Evolutionary conservation across 2,113 vertebrate species (phyloP), one percentile per base, ranked within the genome.

Genomic region (Myotis lucifugus): DNA sequence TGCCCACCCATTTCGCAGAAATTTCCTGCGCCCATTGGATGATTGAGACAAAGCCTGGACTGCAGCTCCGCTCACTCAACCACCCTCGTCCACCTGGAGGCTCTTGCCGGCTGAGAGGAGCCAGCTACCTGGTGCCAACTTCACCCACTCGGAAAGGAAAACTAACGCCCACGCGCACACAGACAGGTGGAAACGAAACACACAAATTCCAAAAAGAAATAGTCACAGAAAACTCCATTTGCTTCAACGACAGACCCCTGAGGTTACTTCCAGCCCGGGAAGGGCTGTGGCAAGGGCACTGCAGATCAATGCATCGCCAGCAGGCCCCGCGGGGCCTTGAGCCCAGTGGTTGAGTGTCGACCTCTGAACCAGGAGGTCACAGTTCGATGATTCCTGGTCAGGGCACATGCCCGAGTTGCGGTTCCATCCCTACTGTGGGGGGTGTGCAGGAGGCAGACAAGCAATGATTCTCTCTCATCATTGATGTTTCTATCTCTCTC

Each of bases 11-110:
- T 99, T 99, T 99, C 97, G 52, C 98, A 98, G 99, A 99, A 99
- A 99, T 99, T 98, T 98, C 98, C 98, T 90, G 97, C 95, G 97
- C 98, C 98, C 99, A 99, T 99, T 99, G 99, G 99, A 99, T 99
- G 99, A 99, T 99, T 98, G 98, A 98, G 98, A 98, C 98, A 99
- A 99, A 99, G 99, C 99, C 98, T 98, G 98, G 98, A 98, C 98
- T 97, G 96, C 95, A 98, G 98, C 98, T 98, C 93, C 95, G 96
- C 97, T 98, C 97, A 97, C 98, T 98, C 99, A 99, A 99, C 98
- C 98, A 97, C 98, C 98, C 98, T 98, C 97, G 15, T 93, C 99
- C 98, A 56, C 90, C 56, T 73, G 27, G 84, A 98, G 94, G 96
- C 91, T 97, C 54, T 95, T 97, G 98, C 98, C 97, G 97, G 98